Evolutionary conservation across 2,888 invertebrate species (phyloP).

Genomic region (Podotricha telesiphe): DNA sequence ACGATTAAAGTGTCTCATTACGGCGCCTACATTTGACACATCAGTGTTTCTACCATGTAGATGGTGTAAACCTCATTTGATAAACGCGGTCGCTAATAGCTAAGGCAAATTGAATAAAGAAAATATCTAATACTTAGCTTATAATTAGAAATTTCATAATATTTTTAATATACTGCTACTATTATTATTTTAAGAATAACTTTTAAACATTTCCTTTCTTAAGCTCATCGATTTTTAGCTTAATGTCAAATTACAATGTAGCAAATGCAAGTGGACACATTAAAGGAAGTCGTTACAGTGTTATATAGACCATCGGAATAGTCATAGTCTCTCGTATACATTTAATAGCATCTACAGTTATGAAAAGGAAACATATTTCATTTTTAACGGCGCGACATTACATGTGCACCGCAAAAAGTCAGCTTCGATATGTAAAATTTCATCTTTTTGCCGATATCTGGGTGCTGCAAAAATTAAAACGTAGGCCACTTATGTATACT

Average conservation of each 20-base stretch:
- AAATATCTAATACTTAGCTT: not conserved
- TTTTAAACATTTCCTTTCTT: not conserved
- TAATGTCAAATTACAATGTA: constrained; percentile 48
- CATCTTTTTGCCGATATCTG: constrained; percentile 33
- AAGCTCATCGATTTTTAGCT: constrained; percentile 27
- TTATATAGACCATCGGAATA: constrained; percentile 64
- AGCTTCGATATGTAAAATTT: constrained; percentile 33
- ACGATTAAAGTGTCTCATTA: constrained; percentile 57
- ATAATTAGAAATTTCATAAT: not conserved
- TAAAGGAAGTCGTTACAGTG: constrained; percentile 66
- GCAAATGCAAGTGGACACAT: constrained; percentile 53
- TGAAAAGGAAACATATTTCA: constrained; percentile 67
- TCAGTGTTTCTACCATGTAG: constrained; percentile 4
- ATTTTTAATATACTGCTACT: too few species aligned
- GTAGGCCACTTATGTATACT: constrained; percentile 21
- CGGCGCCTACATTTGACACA: constrained; percentile 20
- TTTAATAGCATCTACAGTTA: constrained; percentile 65
- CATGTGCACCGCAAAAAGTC: constrained; percentile 46
- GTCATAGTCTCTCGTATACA: constrained; percentile 62
- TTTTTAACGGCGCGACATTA: constrained; percentile 67
- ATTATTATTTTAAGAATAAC: too few species aligned
- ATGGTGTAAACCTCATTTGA: not conserved
- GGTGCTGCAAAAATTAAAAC: constrained; percentile 30
- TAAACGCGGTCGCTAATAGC: not conserved
- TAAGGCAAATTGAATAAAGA: not conserved